A percentile compares a stretch with the other conserved stretches of the same genome.
These are phyloP conservation scores for Canis aureus DNA, from an alignment of 2,113 vertebrate genomes.

Conservation along the genomic window DNA sequence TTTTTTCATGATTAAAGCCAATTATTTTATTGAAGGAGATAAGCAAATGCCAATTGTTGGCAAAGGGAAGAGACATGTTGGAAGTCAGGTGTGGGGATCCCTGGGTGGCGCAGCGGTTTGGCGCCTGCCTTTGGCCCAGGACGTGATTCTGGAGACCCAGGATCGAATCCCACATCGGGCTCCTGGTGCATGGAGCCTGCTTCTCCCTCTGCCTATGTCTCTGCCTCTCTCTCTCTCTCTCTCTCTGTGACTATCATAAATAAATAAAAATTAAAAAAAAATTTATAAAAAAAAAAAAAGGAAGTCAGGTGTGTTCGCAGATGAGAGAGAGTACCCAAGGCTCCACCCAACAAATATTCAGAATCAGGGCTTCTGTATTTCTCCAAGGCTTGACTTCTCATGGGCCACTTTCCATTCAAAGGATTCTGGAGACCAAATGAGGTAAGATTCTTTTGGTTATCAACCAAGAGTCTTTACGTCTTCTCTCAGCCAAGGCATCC, in stretches of 20 bases:
- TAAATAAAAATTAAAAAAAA: too few relatives aligned
- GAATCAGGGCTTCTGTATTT: background rate
- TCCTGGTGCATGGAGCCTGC: too few relatives aligned
- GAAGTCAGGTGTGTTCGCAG: background rate
- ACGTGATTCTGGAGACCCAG: too few relatives aligned
- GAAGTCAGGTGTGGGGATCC: background rate
- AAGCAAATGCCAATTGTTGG: background rate
- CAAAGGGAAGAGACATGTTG: background rate
- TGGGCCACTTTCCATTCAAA: background rate
- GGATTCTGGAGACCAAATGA: background rate
- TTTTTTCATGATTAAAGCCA: background rate
- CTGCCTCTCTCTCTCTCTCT: too few relatives aligned
- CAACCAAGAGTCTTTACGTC: background rate
- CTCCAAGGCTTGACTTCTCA: background rate
- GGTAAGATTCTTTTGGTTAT: background rate
- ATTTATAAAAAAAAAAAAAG: too few relatives aligned
- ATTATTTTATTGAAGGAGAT: constrained; percentile 50
- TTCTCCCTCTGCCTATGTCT: too few relatives aligned
- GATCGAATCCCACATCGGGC: too few relatives aligned
- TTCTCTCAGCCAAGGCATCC: constrained; percentile 58
- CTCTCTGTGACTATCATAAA: too few relatives aligned
- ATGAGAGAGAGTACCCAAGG: background rate
- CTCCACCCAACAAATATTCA: background rate
- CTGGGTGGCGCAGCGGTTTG: too few relatives aligned
- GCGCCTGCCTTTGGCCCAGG: too few relatives aligned